A percentile compares a stretch with the other conserved stretches of the same genome.
Evolutionary conservation across 30 jellyfish, hydroid and myxozoan genomes (phyloP).

Genomic region (Phacellophora camtschatica): DNA sequence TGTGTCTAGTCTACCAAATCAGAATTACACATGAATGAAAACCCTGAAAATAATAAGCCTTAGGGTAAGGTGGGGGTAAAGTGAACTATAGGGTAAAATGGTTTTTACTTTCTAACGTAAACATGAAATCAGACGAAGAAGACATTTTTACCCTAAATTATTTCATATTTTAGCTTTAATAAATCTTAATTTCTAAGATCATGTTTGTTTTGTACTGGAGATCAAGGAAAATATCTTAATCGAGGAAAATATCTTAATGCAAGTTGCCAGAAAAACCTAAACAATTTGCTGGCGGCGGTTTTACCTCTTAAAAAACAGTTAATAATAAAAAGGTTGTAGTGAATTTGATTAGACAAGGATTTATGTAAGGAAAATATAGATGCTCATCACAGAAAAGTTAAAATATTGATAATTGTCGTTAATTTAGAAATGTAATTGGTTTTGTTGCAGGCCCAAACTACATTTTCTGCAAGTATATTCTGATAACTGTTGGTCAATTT

Average conservation of each 20-base stretch:
- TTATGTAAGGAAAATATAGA: not conserved
- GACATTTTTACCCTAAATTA: not conserved
- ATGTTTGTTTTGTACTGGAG: not conserved
- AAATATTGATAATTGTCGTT: not conserved
- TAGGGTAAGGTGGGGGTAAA: not conserved
- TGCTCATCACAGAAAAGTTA: not conserved
- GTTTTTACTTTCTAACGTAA: too few relatives aligned
- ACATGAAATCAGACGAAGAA: not conserved
- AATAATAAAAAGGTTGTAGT: not conserved
- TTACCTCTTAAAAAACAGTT: not conserved
- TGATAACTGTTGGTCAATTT: not conserved
- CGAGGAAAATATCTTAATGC: too few relatives aligned
- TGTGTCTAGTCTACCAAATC: too few relatives aligned
- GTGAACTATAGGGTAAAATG: not conserved
- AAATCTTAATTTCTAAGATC: not conserved
- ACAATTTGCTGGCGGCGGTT: not conserved
- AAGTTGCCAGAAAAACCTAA: not conserved
- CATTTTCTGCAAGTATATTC: not conserved
- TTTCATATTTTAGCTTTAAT: not conserved
- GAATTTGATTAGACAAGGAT: not conserved
- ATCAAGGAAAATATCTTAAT: not conserved
- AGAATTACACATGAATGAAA: too few relatives aligned
- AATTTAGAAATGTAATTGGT: not conserved
- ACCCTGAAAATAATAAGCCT: too few relatives aligned
- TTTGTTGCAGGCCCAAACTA: not conserved